phyloP scores from a whole-genome alignment of 2,797 vertebrate genomes.

The Pterois miles region DNA sequence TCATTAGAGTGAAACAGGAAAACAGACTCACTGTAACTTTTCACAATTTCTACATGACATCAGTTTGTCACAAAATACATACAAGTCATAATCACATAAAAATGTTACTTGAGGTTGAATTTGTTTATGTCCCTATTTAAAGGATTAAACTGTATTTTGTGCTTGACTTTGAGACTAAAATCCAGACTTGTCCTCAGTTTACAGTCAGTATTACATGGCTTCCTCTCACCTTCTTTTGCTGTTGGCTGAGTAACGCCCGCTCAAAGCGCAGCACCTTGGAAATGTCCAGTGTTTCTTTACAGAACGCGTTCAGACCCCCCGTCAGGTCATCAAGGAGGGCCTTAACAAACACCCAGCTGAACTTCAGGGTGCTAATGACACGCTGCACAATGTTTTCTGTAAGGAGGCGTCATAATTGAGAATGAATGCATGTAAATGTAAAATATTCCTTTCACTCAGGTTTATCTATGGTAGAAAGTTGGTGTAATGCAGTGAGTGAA shows the following conservation, averaged over 20 bases:
- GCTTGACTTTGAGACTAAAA: not conserved
- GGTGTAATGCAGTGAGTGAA: not conserved
- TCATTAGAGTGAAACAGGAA: not conserved
- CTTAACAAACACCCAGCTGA: conserved; percentile 77
- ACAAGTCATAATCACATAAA: not conserved
- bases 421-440: not conserved
- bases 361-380: conserved; percentile 66
- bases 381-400: conserved; percentile 79
- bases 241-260: conserved; percentile 70
- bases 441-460: not conserved
- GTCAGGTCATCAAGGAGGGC: conserved; percentile 75
- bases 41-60: not conserved
- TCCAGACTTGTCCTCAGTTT: not conserved
- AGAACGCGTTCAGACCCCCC: conserved; percentile 73
- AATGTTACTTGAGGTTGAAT: not conserved
- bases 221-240: conserved; percentile 79
- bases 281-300: conserved; percentile 77
- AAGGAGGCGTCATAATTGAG: not conserved
- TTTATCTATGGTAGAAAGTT: not conserved
- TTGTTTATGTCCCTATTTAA: not conserved
- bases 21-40: not conserved
- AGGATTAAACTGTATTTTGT: not conserved
- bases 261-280: conserved; percentile 79
- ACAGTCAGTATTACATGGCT: not conserved
- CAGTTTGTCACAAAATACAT: not conserved